phyloP scores from a whole-genome alignment of 2,113 vertebrate genomes.

The Myotis lucifugus region DNA sequence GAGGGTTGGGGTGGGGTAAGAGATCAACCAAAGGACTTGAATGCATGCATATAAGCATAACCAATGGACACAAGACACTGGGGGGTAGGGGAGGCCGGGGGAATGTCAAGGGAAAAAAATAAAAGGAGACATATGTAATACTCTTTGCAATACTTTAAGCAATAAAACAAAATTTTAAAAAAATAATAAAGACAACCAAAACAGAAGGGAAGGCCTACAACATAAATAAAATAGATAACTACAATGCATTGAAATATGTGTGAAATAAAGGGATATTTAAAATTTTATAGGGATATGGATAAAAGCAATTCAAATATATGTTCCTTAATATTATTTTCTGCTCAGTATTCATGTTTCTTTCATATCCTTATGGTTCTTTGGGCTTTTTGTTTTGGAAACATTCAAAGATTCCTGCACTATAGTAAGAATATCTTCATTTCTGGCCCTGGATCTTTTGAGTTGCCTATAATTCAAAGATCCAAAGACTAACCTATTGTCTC shows the following conservation, averaged over 20 bases:
- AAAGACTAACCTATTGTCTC: background rate
- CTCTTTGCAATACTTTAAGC: too few species aligned
- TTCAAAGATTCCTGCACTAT: background rate
- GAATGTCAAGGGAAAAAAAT: too few species aligned
- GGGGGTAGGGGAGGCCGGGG: too few species aligned
- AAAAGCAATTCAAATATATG: background rate
- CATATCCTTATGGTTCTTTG: background rate
- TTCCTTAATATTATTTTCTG: slow-evolving; percentile 5
- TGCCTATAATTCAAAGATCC: background rate
- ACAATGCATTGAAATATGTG: background rate
- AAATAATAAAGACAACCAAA: background rate
- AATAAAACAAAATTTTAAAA: too few species aligned
- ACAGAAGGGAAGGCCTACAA: background rate
- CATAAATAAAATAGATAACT: background rate
- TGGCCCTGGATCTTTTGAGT: background rate
- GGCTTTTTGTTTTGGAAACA: background rate
- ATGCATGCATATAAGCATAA: too few species aligned
- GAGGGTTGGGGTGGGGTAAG: too few species aligned
- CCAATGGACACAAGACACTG: too few species aligned
- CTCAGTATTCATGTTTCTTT: background rate
- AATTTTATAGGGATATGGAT: background rate
- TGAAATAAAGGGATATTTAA: background rate
- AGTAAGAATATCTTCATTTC: background rate
- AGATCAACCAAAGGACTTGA: too few species aligned
- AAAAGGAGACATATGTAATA: too few species aligned